Conservation (phyloP, 1,140 invertebrate species). For the Meloidogyne hapla region DNA sequence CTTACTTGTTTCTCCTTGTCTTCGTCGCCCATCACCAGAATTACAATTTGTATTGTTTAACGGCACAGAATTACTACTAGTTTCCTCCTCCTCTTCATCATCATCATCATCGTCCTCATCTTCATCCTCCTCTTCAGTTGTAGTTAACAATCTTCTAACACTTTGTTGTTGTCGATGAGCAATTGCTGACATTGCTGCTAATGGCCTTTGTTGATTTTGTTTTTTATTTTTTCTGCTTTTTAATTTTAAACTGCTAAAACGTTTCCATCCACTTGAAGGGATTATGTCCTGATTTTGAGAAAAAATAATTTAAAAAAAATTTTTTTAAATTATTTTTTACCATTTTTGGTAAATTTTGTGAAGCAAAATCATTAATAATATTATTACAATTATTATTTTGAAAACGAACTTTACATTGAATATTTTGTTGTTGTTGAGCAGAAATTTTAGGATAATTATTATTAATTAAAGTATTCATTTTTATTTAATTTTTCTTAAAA, state of each 20-base stretch:
- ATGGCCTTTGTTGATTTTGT: neutral
- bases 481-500: neutral
- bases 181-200: slow-evolving; percentile 2
- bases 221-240: neutral
- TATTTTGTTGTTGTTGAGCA: neutral
- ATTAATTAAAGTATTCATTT: neutral
- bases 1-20: neutral
- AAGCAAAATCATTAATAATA: neutral
- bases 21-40: neutral
- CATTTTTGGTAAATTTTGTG: neutral
- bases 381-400: neutral
- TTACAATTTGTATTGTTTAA: neutral
- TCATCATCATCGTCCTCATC: neutral
- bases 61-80: neutral
- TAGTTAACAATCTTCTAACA: neutral
- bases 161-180: neutral
- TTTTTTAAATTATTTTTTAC: neutral
- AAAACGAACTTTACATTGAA: neutral
- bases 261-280: neutral
- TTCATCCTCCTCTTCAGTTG: neutral
- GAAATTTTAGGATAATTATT: neutral
- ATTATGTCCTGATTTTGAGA: neutral
- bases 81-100: neutral
- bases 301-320: no score
- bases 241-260: neutral